Percentiles rank a stretch among this genome's conserved stretches.
Conservation (phyloP, 92 coral and sea anemone genomes). For the Ricordea florida region DNA sequence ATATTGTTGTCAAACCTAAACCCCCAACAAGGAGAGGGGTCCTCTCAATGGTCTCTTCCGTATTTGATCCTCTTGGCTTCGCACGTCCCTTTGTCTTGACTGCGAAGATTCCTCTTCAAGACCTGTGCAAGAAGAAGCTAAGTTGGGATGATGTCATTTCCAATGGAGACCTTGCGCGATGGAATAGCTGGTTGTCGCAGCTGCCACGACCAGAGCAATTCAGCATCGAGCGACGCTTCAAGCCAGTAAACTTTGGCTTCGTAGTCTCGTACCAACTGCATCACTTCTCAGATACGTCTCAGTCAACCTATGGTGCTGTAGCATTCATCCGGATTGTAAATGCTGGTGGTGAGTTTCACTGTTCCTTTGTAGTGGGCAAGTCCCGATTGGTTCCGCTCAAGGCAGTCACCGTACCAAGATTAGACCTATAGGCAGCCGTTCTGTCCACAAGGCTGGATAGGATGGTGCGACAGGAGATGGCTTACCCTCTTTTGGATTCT, state of each 20-base stretch:
- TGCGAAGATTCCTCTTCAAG: conserved; percentile 54
- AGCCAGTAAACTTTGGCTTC: conserved; percentile 17
- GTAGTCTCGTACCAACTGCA: conserved; percentile 39
- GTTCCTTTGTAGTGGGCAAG: conserved; percentile 52
- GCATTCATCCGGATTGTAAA: conserved; percentile 43
- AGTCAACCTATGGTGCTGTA: conserved; percentile 40
- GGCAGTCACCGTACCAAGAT: conserved; percentile 15
- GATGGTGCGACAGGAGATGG: conserved; percentile 29
- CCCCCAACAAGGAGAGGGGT: conserved; percentile 41
- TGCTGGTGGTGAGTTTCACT: conserved; percentile 15
- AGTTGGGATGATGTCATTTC: conserved; percentile 55
- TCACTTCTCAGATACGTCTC: conserved; percentile 49
- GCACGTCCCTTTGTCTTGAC: conserved; percentile 25
- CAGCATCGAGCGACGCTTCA: conserved; percentile 42
- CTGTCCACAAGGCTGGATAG: conserved; percentile 39
- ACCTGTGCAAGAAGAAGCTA: conserved; percentile 51
- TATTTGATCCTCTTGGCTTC: conserved; percentile 46
- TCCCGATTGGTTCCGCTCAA: conserved; percentile 16
- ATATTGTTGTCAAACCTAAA: background rate
- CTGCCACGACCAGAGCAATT: conserved; percentile 34
- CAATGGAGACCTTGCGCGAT: conserved; percentile 27
- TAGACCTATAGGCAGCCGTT: conserved; percentile 57
- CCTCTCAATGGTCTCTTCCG: conserved; percentile 23
- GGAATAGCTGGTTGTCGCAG: conserved; percentile 41
- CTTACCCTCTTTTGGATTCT: background rate